phyloP scores from a whole-genome alignment of 2,888 invertebrate species.

The Formica aserva region DNA sequence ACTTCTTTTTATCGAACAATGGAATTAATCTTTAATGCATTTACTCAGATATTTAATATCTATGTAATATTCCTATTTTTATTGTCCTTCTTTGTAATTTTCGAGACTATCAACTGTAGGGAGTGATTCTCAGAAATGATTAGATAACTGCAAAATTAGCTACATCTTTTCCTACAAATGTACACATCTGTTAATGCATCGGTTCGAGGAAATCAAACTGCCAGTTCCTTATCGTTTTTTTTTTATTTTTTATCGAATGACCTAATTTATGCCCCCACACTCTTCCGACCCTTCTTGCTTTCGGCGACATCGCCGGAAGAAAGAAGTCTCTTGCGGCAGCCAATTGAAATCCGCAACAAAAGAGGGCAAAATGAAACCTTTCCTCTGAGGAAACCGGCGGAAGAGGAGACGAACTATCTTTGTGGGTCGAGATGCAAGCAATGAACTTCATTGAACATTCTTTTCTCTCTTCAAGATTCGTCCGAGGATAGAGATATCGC shows the following conservation, averaged over 20 bases:
- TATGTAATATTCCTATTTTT: background rate
- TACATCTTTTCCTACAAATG: background rate
- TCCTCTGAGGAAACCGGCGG: conserved; percentile 23
- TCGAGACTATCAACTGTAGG: background rate
- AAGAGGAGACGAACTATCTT: conserved; percentile 57
- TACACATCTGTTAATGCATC: background rate
- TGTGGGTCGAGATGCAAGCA: conserved; percentile 60
- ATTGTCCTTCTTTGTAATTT: background rate
- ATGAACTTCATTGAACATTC: conserved; percentile 62
- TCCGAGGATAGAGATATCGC: conserved; percentile 5
- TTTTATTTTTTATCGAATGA: conserved; percentile 68
- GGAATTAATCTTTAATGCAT: background rate
- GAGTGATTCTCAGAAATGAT: background rate
- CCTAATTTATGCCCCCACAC: conserved; percentile 58
- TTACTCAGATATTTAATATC: background rate
- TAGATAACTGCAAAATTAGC: background rate
- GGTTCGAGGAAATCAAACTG: background rate
- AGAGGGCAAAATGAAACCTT: conserved; percentile 62
- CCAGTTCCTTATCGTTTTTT: conserved; percentile 29
- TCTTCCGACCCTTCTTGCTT: conserved; percentile 43
- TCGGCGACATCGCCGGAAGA: conserved; percentile 34
- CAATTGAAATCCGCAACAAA: conserved; percentile 74
- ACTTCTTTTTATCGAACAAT: background rate
- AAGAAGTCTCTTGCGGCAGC: conserved; percentile 57
- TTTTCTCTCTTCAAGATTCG: conserved; percentile 24